Conservation (phyloP, 2,888 invertebrate genomes). For the Nipponacmea schrenckii region DNA sequence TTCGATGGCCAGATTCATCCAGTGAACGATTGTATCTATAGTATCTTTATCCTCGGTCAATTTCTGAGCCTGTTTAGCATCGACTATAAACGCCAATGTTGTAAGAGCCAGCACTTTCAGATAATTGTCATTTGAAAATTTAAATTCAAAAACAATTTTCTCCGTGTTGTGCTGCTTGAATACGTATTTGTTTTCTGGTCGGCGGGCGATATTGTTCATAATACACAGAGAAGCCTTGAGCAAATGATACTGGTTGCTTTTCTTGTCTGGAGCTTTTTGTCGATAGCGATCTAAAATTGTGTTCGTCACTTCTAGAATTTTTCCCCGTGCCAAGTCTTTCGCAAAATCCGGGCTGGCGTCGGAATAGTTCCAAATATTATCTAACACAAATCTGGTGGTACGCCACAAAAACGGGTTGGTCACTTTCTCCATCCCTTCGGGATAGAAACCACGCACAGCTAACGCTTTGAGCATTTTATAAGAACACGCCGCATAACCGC, state of each 20-base stretch:
- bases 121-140: constrained; percentile 51
- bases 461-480: constrained; percentile 59
- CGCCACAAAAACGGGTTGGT: constrained; percentile 66
- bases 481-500: constrained; percentile 39
- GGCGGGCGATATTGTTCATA: constrained; percentile 60
- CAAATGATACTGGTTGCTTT: constrained; percentile 42
- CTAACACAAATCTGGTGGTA: constrained; percentile 62
- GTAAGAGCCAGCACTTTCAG: constrained; percentile 56
- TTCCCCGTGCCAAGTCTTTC: constrained; percentile 30
- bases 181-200: constrained; percentile 52
- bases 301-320: background rate
- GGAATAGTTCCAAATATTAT: constrained; percentile 63
- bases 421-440: background rate
- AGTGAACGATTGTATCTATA: background rate
- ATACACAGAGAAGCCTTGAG: constrained; percentile 63
- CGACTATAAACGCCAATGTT: constrained; percentile 56
- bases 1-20: background rate
- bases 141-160: constrained; percentile 34
- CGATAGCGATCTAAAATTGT: background rate
- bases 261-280: background rate
- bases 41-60: background rate
- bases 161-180: constrained; percentile 60
- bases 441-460: constrained; percentile 61
- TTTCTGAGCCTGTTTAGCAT: constrained; percentile 45
- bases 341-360: constrained; percentile 58